phyloP scores from a whole-genome alignment of 2,113 vertebrate species.

The Choloepus hoffmanni region DNA sequence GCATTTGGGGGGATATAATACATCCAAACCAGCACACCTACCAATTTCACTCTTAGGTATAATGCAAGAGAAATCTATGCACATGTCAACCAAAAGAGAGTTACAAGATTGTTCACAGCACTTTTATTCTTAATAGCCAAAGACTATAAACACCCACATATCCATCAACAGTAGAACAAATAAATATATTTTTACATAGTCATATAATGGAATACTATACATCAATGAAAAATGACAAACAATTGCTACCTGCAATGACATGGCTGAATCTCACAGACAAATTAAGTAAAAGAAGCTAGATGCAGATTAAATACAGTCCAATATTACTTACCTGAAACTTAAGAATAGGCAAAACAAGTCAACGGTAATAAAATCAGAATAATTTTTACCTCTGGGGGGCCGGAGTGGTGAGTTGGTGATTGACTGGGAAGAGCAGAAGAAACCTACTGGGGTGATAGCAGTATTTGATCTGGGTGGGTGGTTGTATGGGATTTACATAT shows the following conservation, averaged over 20 bases:
- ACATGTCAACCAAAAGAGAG: background rate
- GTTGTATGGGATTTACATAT: background rate
- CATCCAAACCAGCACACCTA: no score
- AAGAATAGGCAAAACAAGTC: background rate
- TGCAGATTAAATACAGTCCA: background rate
- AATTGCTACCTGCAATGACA: background rate
- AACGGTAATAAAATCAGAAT: background rate
- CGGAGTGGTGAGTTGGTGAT: background rate
- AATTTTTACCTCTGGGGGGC: background rate
- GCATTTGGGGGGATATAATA: no score
- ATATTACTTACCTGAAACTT: background rate
- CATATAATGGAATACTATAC: no score
- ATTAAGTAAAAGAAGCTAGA: background rate
- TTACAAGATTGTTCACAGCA: background rate
- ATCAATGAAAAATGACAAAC: background rate
- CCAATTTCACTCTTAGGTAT: background rate
- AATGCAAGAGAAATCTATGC: background rate
- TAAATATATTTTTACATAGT: no score
- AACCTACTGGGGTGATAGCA: background rate
- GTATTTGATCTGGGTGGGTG: background rate
- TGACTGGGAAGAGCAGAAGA: background rate
- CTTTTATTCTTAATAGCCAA: background rate
- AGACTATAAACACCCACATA: no score
- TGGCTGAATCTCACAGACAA: background rate
- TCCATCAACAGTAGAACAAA: no score